phyloP scores from a whole-genome alignment of 2,797 vertebrate species.

The Adelosebastes latens region DNA sequence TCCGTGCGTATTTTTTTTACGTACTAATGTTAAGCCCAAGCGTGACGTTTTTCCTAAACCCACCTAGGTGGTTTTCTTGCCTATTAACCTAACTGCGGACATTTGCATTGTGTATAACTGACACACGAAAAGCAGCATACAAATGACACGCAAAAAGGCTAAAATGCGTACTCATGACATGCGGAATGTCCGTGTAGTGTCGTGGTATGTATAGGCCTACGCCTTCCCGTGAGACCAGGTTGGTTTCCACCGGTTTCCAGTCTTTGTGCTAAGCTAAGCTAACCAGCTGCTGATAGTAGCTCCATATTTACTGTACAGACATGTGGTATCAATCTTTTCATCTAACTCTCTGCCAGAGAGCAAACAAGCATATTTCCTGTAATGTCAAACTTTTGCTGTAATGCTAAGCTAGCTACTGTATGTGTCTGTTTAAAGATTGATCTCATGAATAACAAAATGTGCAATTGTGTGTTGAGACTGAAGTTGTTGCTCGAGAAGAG shows the following conservation, averaged over 20 bases:
- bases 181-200: too few relatives aligned
- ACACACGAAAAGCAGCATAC: too few relatives aligned
- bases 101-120: too few relatives aligned
- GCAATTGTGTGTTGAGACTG: conserved; percentile 3
- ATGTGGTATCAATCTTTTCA: neutral
- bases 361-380: neutral
- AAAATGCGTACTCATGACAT: too few relatives aligned
- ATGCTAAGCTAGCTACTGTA: neutral
- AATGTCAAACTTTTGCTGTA: neutral
- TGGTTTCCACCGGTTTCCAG: neutral
- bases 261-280: neutral
- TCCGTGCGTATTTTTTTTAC: too few relatives aligned
- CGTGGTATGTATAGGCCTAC: too few relatives aligned
- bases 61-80: too few relatives aligned
- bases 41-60: too few relatives aligned
- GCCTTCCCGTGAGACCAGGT: too few relatives aligned
- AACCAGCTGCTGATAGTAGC: neutral
- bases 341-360: neutral
- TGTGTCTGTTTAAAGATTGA: neutral
- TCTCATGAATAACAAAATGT: conserved; percentile 25
- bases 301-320: neutral
- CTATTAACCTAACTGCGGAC: too few relatives aligned
- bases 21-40: too few relatives aligned
- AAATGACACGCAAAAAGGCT: too few relatives aligned
- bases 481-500: conserved; percentile 32